Base-by-base conservation (phyloP, 2,888 invertebrate genomes). In the Apamea sordens region DNA sequence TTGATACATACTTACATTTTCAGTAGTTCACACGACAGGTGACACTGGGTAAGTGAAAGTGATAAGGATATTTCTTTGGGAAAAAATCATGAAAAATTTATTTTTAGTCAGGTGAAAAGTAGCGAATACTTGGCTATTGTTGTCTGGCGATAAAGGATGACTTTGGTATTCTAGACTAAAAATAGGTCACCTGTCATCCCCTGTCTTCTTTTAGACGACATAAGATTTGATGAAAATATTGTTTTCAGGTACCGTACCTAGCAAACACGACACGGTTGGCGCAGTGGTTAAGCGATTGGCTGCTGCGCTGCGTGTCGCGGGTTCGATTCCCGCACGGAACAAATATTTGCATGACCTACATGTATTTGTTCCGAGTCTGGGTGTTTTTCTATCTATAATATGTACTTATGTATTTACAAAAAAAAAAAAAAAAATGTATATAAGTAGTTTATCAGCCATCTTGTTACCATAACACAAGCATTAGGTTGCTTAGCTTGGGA, bases 21-120 rank as follows among this genome's bases (percentile, higher is more conserved):
- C 74, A 79, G 76, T 79, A 76, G 68, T 86, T 83, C 77, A 59
- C 73, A 72, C 59, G 84, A 79, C 83, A 80, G 78, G 80, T 84
- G 81, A 83, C 80, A 77, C 73, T 70, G 11, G 15, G n/a, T 84
- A 85, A 83, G 73, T 83, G 80, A 76, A 82, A 83, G 82, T 86
- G 88, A 87, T 67, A 36, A 80, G 87, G 87, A 85, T 86, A 83
- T 76, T 79, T 72, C 59, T 28, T 28, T 13, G 44, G 32, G 75
- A 82, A 63, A 73, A 73, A 61, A 2, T 69, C 68, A 53, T 80
- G 65, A 79, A 72, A 68, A 44, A 53, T 36, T 24, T 53, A 76
- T 71, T 61, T 68, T 41, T 68, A 67, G 53, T 53, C 32, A 44
- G 69, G 74, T 64, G 63, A 77, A 75, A 77, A 28, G 76, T 15